Evolutionary conservation across 2,888 invertebrate species (phyloP).

Genomic region (Platypus cylindrus): DNA sequence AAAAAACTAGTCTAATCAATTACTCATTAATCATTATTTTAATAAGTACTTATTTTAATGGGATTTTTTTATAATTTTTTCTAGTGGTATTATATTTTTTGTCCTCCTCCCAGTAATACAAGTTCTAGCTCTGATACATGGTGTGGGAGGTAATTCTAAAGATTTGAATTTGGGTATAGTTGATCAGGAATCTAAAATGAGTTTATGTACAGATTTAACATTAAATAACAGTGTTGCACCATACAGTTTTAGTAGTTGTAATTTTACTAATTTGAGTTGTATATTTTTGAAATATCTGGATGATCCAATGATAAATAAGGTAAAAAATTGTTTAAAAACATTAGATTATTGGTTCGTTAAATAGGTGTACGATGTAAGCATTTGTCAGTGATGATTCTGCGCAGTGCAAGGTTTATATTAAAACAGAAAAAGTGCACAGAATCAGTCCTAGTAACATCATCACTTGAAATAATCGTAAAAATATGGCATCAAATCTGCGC

Average conservation of each 20-base stretch:
- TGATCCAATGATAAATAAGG: conserved; percentile 38
- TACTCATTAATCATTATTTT: too few relatives aligned
- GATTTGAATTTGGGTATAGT: conserved; percentile 63
- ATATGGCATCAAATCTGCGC: too few relatives aligned
- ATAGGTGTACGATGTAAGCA: too few relatives aligned
- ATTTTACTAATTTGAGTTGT: conserved; percentile 46
- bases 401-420: too few relatives aligned
- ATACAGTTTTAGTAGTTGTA: conserved; percentile 30
- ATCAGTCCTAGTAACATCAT: too few relatives aligned
- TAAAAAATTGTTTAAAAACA: too few relatives aligned
- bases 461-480: too few relatives aligned
- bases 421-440: too few relatives aligned
- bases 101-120: conserved; percentile 71
- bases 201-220: conserved; percentile 25
- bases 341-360: too few relatives aligned
- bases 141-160: conserved; percentile 65
- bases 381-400: too few relatives aligned
- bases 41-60: too few relatives aligned
- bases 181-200: conserved; percentile 52
- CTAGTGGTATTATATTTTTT: conserved; percentile 71
- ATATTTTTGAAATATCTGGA: conserved; percentile 47
- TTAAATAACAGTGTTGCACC: conserved; percentile 17
- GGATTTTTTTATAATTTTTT: conserved; percentile 20
- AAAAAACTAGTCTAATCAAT: too few relatives aligned
- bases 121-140: conserved; percentile 64